Evolutionary conservation across 2,797 vertebrate species (phyloP).

Genomic region (Peromyscus attwateri): DNA sequence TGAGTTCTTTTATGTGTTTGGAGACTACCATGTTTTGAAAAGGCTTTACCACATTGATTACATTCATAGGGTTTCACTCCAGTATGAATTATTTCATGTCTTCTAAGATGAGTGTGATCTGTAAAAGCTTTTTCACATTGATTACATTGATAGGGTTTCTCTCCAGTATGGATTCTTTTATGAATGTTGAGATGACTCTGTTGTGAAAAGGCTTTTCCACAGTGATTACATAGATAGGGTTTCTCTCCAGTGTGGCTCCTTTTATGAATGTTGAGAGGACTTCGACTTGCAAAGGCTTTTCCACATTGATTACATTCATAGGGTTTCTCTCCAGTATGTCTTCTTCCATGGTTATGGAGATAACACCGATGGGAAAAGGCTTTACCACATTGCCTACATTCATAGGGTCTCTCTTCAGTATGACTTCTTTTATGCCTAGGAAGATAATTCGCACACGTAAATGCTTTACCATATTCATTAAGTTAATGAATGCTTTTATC

Average conservation of each 20-base stretch:
- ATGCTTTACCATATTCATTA: background rate
- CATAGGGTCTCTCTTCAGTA: background rate
- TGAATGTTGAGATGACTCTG: background rate
- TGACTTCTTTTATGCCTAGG: background rate
- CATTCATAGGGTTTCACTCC: background rate
- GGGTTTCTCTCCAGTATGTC: background rate
- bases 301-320: background rate
- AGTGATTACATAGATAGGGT: background rate
- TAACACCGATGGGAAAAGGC: background rate
- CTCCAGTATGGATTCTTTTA: background rate
- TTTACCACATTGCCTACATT: background rate
- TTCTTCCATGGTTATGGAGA: background rate
- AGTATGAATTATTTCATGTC: background rate
- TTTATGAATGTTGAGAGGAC: background rate
- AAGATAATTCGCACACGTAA: background rate
- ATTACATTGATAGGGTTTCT: background rate
- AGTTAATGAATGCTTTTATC: background rate
- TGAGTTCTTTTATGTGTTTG: background rate
- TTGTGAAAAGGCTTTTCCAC: background rate
- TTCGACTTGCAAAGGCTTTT: background rate
- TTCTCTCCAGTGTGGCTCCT: background rate
- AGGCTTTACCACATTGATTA: background rate
- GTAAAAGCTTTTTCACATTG: background rate
- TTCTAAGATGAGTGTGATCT: too few species aligned
- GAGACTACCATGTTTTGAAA: background rate